Conservation (phyloP, 2,888 invertebrate species). For the Parnassius glacialis region DNA sequence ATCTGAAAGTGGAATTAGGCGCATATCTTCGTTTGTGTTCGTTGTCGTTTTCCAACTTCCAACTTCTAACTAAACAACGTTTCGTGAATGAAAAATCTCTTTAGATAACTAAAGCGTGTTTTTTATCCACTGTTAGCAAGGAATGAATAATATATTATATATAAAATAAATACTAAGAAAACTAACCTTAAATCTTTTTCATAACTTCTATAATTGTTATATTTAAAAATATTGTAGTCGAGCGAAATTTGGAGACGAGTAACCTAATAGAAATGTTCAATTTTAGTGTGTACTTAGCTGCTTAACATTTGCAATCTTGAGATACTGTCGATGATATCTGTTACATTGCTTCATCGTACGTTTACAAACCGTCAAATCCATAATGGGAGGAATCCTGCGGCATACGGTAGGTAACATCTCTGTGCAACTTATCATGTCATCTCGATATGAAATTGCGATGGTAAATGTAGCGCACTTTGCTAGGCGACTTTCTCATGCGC, state of each 20-base stretch:
- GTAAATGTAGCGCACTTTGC: conserved; percentile 36
- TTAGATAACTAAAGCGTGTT: no score
- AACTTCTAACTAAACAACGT: no score
- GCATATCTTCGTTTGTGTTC: background rate
- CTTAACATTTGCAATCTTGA: background rate
- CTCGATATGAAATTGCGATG: conserved; percentile 55
- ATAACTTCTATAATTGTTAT: no score
- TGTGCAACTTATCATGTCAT: conserved; percentile 44
- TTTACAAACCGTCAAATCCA: conserved; percentile 4
- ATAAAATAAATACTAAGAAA: no score
- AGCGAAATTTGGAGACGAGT: no score
- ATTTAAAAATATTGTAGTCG: no score
- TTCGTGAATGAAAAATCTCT: no score
- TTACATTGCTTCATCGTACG: background rate
- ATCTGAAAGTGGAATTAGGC: background rate
- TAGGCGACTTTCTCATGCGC: conserved; percentile 67
- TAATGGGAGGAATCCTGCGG: conserved; percentile 2
- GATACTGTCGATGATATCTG: background rate
- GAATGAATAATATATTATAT: no score
- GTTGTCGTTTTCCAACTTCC: background rate
- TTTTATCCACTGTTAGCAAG: no score
- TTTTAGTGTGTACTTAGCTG: no score
- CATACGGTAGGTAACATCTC: conserved; percentile 2
- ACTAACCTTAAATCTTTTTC: no score
- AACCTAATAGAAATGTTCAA: no score